Evolutionary conservation across 1,140 invertebrate species (phyloP).

Genomic region (Adoxophyes honmai): DNA sequence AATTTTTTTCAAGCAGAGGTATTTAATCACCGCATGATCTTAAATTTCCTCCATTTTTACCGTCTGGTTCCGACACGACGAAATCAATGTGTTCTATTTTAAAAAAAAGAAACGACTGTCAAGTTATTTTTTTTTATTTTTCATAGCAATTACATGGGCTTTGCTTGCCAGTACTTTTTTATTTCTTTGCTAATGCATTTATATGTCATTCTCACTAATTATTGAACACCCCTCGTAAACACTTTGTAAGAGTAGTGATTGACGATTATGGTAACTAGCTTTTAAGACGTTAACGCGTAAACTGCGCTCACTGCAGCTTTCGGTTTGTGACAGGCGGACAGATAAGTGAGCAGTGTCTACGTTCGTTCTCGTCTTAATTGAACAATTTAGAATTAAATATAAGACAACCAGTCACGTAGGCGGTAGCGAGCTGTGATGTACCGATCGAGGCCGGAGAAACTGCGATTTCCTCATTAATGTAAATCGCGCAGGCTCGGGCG

Average conservation of each 20-base stretch:
- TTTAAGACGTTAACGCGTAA: constrained; percentile 12
- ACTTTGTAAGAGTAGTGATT: constrained; percentile 11
- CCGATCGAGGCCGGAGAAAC: constrained; percentile 54
- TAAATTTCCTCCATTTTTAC: too few species aligned
- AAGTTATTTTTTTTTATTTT: too few species aligned
- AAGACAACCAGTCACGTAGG: constrained; percentile 34
- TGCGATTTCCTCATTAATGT: constrained; percentile 56
- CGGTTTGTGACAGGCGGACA: constrained; percentile 20
- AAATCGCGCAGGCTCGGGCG: constrained; percentile 37
- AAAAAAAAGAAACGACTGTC: too few species aligned
- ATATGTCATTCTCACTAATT: too few species aligned
- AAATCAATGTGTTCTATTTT: too few species aligned
- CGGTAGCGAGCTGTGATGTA: constrained; percentile 32
- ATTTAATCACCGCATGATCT: too few species aligned
- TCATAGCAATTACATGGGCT: too few species aligned
- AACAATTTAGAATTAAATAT: constrained; percentile 37
- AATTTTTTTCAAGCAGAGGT: too few species aligned
- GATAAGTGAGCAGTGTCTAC: constrained; percentile 23
- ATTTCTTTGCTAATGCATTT: too few species aligned
- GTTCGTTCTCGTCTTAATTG: constrained; percentile 40
- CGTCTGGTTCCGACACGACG: too few species aligned
- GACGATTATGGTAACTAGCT: constrained; percentile 16
- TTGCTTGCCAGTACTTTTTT: too few species aligned
- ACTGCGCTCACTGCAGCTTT: constrained; percentile 16
- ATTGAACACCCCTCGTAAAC: too few species aligned